Evolutionary conservation across 1,140 invertebrate species (phyloP).

Genomic region (Diachasma alloeum): DNA sequence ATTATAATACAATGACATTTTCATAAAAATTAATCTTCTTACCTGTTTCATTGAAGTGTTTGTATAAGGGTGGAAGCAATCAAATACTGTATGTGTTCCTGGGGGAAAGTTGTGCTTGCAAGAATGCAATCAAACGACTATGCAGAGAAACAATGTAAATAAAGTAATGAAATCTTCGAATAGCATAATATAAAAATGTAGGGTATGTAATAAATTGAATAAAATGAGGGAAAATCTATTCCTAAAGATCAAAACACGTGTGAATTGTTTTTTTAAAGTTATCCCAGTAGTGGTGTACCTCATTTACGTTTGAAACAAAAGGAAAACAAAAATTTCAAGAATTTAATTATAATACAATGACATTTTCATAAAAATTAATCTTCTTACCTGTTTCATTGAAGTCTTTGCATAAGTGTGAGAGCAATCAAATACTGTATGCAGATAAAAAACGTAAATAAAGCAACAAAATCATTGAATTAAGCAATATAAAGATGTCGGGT

Average conservation of each 20-base stretch:
- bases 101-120: too few species aligned
- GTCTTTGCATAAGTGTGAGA: neutral
- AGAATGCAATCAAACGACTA: too few species aligned
- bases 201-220: slow-evolving; percentile 19
- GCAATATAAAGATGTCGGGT: neutral
- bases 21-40: neutral
- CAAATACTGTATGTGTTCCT: neutral
- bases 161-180: neutral
- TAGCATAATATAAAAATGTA: neutral
- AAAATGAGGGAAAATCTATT: neutral
- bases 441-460: neutral
- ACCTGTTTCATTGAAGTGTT: neutral
- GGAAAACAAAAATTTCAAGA: too few species aligned
- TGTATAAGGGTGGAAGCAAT: neutral
- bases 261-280: neutral
- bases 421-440: neutral
- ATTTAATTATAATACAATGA: too few species aligned
- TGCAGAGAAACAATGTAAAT: neutral
- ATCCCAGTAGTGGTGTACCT: too few species aligned
- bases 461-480: too few species aligned
- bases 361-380: neutral
- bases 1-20: too few species aligned
- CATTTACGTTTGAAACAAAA: too few species aligned
- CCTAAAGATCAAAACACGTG: neutral
- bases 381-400: neutral